A percentile compares a stretch with the other conserved stretches of the same genome.
phyloP scores from a whole-genome alignment of 2,888 invertebrate species.

The Myopa tessellatipennis region DNA sequence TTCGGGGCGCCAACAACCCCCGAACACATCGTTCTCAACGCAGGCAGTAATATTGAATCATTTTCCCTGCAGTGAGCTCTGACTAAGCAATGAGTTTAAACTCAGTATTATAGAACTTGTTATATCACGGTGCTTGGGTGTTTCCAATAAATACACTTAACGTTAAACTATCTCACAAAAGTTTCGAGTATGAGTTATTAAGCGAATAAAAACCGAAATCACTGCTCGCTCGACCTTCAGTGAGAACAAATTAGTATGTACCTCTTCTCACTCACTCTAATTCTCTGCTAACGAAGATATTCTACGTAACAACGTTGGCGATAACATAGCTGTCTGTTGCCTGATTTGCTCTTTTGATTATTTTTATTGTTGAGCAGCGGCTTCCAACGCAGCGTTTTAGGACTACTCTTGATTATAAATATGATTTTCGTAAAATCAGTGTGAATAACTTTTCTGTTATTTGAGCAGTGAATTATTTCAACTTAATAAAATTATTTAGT shows the following conservation, averaged over 20 bases:
- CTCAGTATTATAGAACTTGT: not conserved
- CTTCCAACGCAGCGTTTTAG: too few species aligned
- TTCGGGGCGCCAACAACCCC: slow-evolving; percentile 59
- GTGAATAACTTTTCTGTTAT: too few species aligned
- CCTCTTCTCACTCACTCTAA: too few species aligned
- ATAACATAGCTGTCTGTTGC: too few species aligned
- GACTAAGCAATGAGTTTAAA: not conserved
- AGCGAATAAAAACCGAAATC: not conserved
- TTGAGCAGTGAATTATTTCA: too few species aligned
- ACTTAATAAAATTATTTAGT: too few species aligned
- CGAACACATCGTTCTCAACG: slow-evolving; percentile 53
- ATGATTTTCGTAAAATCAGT: too few species aligned
- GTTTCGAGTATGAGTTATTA: not conserved
- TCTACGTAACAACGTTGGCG: too few species aligned
- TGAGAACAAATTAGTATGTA: not conserved
- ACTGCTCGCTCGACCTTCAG: not conserved
- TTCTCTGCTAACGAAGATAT: too few species aligned
- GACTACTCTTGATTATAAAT: too few species aligned
- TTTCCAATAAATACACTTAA: not conserved
- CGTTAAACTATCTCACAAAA: not conserved
- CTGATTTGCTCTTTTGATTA: too few species aligned
- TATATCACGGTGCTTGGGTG: slow-evolving; percentile 1
- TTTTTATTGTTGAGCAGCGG: too few species aligned
- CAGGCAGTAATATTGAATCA: slow-evolving; percentile 49
- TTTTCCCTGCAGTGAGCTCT: slow-evolving; percentile 44